phyloP scores from a whole-genome alignment of 2,888 invertebrate species.

The Teinopalpus imperialis region DNA sequence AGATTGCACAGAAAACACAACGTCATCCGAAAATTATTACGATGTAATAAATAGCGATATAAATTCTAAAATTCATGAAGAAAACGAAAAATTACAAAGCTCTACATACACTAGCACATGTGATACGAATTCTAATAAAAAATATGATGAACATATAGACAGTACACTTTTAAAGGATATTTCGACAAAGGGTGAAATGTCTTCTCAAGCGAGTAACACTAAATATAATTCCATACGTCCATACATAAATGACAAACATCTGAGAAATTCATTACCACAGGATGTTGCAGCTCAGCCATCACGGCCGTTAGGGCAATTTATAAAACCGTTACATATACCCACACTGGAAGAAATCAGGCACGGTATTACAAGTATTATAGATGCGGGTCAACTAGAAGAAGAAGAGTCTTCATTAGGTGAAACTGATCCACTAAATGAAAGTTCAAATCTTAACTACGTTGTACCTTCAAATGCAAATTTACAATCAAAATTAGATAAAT shows the following conservation, averaged over 20 bases:
- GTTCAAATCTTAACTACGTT: conserved; percentile 30
- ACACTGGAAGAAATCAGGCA: conserved; percentile 41
- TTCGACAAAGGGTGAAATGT: conserved; percentile 18
- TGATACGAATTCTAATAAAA: conserved; percentile 1
- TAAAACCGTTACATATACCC: conserved; percentile 14
- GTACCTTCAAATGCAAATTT: conserved; percentile 10
- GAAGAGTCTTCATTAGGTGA: conserved; percentile 27
- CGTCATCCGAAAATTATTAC: not conserved
- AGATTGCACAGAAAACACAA: not conserved
- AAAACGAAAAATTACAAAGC: not conserved
- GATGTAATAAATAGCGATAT: not conserved
- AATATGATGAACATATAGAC: not conserved
- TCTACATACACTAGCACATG: not conserved
- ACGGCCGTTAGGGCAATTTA: conserved; percentile 29
- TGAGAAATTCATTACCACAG: conserved; percentile 28
- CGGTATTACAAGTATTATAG: conserved; percentile 40
- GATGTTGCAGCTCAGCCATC: conserved; percentile 36
- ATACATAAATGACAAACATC: conserved; percentile 23
- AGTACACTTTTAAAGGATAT: not conserved
- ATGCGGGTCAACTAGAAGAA: conserved; percentile 30
- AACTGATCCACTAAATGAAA: conserved; percentile 32
- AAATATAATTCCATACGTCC: conserved; percentile 27
- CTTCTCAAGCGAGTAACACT: conserved; percentile 19
- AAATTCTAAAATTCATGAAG: not conserved
- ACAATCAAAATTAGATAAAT: conserved; percentile 2